These are phyloP conservation scores for Achroia grisella DNA, from an alignment of 1,140 invertebrate species.

Conservation along the genomic window DNA sequence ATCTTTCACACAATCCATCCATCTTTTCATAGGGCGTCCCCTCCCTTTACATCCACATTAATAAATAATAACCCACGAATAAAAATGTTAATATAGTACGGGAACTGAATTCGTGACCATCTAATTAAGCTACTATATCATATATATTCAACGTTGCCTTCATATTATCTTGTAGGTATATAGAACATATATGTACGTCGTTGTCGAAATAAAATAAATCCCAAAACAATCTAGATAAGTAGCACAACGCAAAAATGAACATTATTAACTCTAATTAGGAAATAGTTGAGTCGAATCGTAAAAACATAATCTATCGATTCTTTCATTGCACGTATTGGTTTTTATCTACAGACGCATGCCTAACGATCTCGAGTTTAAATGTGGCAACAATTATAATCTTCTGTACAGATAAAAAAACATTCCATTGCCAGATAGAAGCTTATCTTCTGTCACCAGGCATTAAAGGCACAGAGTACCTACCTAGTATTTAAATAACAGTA, in stretches of 20 bases:
- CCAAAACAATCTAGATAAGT: constrained; percentile 23
- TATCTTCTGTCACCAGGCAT: not conserved
- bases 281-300: constrained; percentile 17
- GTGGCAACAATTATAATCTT: constrained; percentile 33
- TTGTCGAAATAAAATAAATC: too few relatives aligned
- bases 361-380: constrained; percentile 23
- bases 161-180: too few relatives aligned
- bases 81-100: too few relatives aligned
- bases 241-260: constrained; percentile 20
- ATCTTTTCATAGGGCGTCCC: too few relatives aligned
- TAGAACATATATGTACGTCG: too few relatives aligned
- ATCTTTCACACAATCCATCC: too few relatives aligned
- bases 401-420: constrained; percentile 11
- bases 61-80: too few relatives aligned
- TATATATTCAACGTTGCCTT: too few relatives aligned
- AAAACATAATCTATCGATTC: constrained; percentile 62
- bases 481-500: constrained; percentile 14
- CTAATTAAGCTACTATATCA: too few relatives aligned
- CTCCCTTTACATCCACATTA: too few relatives aligned
- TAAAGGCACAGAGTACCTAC: constrained; percentile 4
- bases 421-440: constrained; percentile 4
- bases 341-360: constrained; percentile 38
- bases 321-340: constrained; percentile 38
- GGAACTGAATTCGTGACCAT: too few relatives aligned
- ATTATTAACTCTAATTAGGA: constrained; percentile 63